Percentiles rank a stretch among this genome's conserved stretches.
phyloP scores from a whole-genome alignment of 2,888 invertebrate genomes.

The Lithophane semibrunnea region DNA sequence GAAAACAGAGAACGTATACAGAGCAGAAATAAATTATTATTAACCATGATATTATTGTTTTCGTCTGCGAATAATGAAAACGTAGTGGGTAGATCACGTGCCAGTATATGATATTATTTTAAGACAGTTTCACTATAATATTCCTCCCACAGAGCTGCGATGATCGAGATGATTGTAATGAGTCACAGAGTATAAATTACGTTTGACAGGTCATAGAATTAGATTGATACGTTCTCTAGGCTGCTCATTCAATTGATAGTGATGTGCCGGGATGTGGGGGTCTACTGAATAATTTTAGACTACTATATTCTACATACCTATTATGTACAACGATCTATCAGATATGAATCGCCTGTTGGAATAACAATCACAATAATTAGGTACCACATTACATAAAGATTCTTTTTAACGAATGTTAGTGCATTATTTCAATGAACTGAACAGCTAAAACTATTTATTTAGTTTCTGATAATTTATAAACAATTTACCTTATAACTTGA shows the following conservation, averaged over 20 bases:
- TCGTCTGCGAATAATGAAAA: slow-evolving; percentile 55
- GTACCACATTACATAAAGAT: not conserved
- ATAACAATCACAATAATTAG: not conserved
- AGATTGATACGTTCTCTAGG: slow-evolving; percentile 86
- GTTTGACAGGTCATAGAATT: slow-evolving; percentile 85
- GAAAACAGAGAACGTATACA: slow-evolving; percentile 41
- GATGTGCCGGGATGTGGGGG: slow-evolving; percentile 88
- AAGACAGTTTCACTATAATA: slow-evolving; percentile 58
- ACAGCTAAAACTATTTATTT: not conserved
- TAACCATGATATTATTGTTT: slow-evolving; percentile 58
- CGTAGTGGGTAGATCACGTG: slow-evolving; percentile 52
- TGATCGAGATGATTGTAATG: slow-evolving; percentile 66
- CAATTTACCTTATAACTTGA: not conserved
- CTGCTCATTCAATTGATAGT: slow-evolving; percentile 85
- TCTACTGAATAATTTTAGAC: slow-evolving; percentile 82
- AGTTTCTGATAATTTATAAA: not conserved
- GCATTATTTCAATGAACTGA: not conserved
- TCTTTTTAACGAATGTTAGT: not conserved
- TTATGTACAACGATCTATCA: slow-evolving; percentile 20
- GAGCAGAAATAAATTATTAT: slow-evolving; percentile 44
- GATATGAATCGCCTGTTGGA: not conserved
- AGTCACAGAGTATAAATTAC: slow-evolving; percentile 80
- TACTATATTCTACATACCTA: slow-evolving; percentile 40
- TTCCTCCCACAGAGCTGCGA: slow-evolving; percentile 49
- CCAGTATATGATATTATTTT: slow-evolving; percentile 57